Percentiles rank a stretch among this genome's conserved stretches.
These are phyloP conservation scores for Anastrepha ludens DNA, from an alignment of 1,140 invertebrate species.

Conservation along the genomic window DNA sequence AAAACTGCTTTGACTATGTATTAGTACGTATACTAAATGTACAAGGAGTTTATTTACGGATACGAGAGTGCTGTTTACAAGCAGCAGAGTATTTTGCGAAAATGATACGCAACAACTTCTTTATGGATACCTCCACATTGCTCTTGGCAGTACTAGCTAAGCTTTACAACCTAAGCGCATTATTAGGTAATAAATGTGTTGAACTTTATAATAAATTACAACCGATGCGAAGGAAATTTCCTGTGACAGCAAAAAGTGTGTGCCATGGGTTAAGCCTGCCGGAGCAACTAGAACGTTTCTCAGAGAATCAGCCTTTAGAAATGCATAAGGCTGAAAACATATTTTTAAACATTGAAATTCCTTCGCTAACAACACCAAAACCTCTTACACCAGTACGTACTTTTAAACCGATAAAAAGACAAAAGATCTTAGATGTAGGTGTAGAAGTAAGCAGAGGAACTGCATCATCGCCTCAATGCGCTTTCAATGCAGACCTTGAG, in stretches of 20 bases:
- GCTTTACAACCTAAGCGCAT: slow-evolving; percentile 61
- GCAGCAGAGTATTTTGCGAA: slow-evolving; percentile 65
- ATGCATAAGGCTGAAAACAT: not conserved
- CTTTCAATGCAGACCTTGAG: slow-evolving; percentile 41
- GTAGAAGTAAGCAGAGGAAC: slow-evolving; percentile 2
- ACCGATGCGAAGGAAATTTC: slow-evolving; percentile 59
- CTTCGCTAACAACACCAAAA: not conserved
- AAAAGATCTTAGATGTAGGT: slow-evolving; percentile 17
- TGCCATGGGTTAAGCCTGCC: not conserved
- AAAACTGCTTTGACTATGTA: slow-evolving; percentile 65
- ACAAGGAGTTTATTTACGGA: slow-evolving; percentile 63
- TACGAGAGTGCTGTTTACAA: slow-evolving; percentile 64
- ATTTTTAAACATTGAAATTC: not conserved
- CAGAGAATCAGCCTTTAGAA: not conserved
- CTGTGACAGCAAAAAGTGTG: slow-evolving; percentile 22
- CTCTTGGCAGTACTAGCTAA: slow-evolving; percentile 68
- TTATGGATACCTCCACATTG: slow-evolving; percentile 65
- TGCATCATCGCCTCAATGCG: not conserved
- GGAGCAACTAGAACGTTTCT: not conserved
- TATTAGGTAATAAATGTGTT: slow-evolving; percentile 61
- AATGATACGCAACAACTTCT: slow-evolving; percentile 66
- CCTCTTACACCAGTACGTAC: not conserved
- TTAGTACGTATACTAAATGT: slow-evolving; percentile 63
- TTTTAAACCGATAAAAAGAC: slow-evolving; percentile 23
- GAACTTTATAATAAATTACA: slow-evolving; percentile 63